Base-by-base conservation (phyloP, 1,140 invertebrate genomes). In the Camponotus vicinus region DNA sequence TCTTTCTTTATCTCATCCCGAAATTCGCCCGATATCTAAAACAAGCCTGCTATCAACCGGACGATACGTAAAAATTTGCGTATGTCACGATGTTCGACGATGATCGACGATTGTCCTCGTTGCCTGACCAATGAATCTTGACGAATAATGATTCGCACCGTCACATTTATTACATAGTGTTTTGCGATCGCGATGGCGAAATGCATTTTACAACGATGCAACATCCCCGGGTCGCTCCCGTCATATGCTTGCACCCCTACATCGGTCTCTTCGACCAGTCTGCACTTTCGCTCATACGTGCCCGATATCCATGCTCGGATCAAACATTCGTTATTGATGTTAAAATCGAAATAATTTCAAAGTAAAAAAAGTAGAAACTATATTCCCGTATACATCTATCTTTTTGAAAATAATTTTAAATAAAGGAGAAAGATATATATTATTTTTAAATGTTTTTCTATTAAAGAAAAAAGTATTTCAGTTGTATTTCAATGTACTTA, bases 151-250 rank as follows among this genome's bases (percentile, higher is more conserved):
- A 59, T 49, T 21, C 34, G 63, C 32, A 27, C 13, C 42, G 27
- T 49, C 21, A 21, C 21, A 55, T 70, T 69, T 57, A 21, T 42
- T 5, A 32, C 8, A 59, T 8, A 13, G 27, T n/a, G n/a, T 70
- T 59, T 15, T n/a, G 37, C 13, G n/a, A 70, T 2, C 18, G 11
- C 11, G 21, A 42, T 63, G 27, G 59, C 3, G 15, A 77, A 34
- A 77, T 69, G 13, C 5, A 69, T 69, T 69, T 69, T 79, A 15
- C 52, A n/a, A 40, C n/a, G 64, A 59, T 27, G 34, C 55, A 3
- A 4, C 9, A 8, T 15, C 45, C 9, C 13, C 52, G 40, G n/a
- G 13, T 57, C 64, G 49, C 34, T 21, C 34, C 8, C 21, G 13
- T 55, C 34, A 21, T 27, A 42, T 18, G 6, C 64, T 80, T 32